Evolutionary conservation across 2,113 vertebrate species (phyloP).

Genomic region (Arizona elegans): DNA sequence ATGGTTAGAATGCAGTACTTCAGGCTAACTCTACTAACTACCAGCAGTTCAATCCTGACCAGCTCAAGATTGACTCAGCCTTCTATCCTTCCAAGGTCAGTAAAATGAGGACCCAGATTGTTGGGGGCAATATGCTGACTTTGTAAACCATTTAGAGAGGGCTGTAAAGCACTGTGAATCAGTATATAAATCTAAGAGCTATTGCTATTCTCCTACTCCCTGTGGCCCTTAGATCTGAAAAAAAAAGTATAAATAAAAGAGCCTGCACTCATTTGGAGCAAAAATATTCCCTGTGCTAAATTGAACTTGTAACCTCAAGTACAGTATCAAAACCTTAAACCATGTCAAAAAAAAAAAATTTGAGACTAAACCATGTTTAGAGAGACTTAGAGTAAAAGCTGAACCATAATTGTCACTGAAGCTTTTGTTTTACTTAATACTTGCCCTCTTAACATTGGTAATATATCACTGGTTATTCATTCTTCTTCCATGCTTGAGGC

Average conservation of each 20-base stretch:
- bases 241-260: background rate
- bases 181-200: background rate
- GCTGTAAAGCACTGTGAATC: background rate
- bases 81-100: background rate
- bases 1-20: background rate
- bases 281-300: background rate
- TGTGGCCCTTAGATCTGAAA: background rate
- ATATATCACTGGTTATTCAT: background rate
- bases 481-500: background rate
- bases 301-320: background rate
- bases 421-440: background rate
- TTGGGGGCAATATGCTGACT: background rate
- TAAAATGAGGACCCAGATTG: background rate
- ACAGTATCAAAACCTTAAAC: background rate
- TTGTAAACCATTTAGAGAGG: background rate
- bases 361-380: background rate
- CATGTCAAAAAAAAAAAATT: background rate
- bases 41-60: background rate
- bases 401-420: background rate
- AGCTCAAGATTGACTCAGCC: background rate
- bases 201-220: background rate
- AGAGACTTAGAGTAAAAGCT: background rate
- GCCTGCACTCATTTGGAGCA: background rate
- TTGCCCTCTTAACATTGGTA: background rate
- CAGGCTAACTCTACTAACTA: background rate